Percentiles rank a stretch among this genome's conserved stretches.
These are phyloP conservation scores for Mythimna vitellina DNA, from an alignment of 2,888 invertebrate genomes.

Conservation along the genomic window DNA sequence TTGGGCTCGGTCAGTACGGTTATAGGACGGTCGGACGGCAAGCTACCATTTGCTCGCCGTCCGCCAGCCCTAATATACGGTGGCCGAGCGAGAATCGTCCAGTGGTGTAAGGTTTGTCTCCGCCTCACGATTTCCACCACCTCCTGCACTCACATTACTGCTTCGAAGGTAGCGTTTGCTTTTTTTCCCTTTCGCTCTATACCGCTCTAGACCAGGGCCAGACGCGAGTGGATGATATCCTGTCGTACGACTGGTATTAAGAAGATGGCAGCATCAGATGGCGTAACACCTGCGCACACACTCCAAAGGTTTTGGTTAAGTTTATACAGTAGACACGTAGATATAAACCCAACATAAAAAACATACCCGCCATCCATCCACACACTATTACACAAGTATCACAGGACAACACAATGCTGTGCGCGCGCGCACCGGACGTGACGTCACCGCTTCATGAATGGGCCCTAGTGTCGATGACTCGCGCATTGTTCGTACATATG, in stretches of 20 bases:
- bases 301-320: background rate
- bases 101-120: too few relatives aligned
- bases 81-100: too few relatives aligned
- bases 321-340: background rate
- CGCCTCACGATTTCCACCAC: too few relatives aligned
- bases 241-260: background rate
- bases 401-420: slow-evolving; percentile 61
- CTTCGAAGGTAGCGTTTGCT: too few relatives aligned
- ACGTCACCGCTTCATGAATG: slow-evolving; percentile 75
- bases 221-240: background rate
- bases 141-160: too few relatives aligned
- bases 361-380: slow-evolving; percentile 12
- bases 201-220: too few relatives aligned
- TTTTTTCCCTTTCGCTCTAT: too few relatives aligned
- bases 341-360: background rate
- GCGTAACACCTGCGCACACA: background rate
- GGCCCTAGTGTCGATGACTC: slow-evolving; percentile 78
- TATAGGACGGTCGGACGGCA: too few relatives aligned
- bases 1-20: too few relatives aligned
- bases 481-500: slow-evolving; percentile 68
- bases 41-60: too few relatives aligned
- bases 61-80: too few relatives aligned
- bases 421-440: slow-evolving; percentile 75
- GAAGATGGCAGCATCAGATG: background rate
- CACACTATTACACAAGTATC: slow-evolving; percentile 45